Percentiles rank a stretch among this genome's conserved stretches.
Evolutionary conservation across 1,140 invertebrate genomes (phyloP).

Genomic region (Drosophila funebris): DNA sequence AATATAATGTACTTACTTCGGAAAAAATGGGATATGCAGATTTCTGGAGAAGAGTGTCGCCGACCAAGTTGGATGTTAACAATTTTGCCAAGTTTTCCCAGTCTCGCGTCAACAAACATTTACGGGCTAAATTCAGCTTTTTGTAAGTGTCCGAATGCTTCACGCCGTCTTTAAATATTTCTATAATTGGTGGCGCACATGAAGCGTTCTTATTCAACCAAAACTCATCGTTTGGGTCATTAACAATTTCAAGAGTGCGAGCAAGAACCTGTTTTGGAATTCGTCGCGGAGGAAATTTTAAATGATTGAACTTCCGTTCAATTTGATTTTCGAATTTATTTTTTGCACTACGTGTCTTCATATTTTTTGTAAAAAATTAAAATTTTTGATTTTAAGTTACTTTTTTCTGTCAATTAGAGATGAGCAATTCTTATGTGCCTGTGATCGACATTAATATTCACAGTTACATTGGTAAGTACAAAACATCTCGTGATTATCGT

Average conservation of each 20-base stretch:
- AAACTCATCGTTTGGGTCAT: slow-evolving; percentile 35
- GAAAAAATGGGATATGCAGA: slow-evolving; percentile 29
- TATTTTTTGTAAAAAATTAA: not conserved
- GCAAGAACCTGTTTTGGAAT: slow-evolving; percentile 47
- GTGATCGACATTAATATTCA: not conserved
- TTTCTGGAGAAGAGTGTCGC: slow-evolving; percentile 21
- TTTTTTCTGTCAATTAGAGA: not conserved
- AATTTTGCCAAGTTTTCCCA: slow-evolving; percentile 45
- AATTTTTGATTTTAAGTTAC: not conserved
- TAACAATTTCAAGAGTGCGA: slow-evolving; percentile 39
- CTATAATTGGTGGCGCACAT: slow-evolving; percentile 37
- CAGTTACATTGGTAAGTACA: not conserved
- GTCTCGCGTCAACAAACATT: slow-evolving; percentile 47
- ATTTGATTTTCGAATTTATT: not conserved
- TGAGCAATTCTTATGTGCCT: not conserved
- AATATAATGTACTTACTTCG: slow-evolving; percentile 37
- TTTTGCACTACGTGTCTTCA: not conserved
- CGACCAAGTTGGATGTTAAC: slow-evolving; percentile 35
- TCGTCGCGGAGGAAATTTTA: slow-evolving; percentile 8
- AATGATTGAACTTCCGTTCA: slow-evolving; percentile 10
- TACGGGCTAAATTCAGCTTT: slow-evolving; percentile 41
- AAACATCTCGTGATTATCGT: too few relatives aligned
- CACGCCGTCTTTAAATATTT: not conserved
- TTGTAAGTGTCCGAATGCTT: slow-evolving; percentile 21
- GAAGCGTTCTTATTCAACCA: slow-evolving; percentile 53